These are phyloP conservation scores for Cyclargus thomasi DNA, from an alignment of 1,140 invertebrate genomes.

Conservation along the genomic window DNA sequence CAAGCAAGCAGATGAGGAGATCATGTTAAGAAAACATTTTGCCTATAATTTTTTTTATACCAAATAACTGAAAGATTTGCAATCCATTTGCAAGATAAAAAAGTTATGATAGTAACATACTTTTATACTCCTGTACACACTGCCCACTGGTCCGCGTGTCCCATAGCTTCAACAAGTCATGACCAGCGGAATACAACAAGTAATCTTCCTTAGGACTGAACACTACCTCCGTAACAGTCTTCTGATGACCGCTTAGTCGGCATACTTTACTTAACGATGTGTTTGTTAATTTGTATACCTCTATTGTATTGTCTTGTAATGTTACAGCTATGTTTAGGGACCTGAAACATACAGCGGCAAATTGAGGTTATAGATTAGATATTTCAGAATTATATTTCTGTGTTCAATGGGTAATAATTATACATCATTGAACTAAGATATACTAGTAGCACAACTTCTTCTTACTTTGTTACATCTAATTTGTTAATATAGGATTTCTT, in stretches of 20 bases:
- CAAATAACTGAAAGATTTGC: no score
- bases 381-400: not conserved
- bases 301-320: constrained; percentile 50
- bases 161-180: constrained; percentile 80
- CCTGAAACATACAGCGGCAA: constrained; percentile 30
- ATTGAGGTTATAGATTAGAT: not conserved
- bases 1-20: no score
- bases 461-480: constrained; percentile 54
- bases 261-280: constrained; percentile 47
- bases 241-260: constrained; percentile 64
- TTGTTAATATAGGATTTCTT: constrained; percentile 60
- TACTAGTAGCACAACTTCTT: not conserved
- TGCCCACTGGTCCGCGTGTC: constrained; percentile 78
- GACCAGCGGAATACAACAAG: constrained; percentile 77
- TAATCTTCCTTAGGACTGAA: constrained; percentile 78
- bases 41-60: no score
- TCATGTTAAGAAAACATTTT: not conserved
- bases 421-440: no score
- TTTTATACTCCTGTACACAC: constrained; percentile 76
- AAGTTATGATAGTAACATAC: constrained; percentile 44
- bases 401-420: no score
- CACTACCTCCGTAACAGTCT: constrained; percentile 75
- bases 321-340: constrained; percentile 52
- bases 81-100: no score
- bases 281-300: constrained; percentile 52